Evolutionary conservation across 1,140 invertebrate species (phyloP).

Genomic region (Lysiphlebus fabarum): DNA sequence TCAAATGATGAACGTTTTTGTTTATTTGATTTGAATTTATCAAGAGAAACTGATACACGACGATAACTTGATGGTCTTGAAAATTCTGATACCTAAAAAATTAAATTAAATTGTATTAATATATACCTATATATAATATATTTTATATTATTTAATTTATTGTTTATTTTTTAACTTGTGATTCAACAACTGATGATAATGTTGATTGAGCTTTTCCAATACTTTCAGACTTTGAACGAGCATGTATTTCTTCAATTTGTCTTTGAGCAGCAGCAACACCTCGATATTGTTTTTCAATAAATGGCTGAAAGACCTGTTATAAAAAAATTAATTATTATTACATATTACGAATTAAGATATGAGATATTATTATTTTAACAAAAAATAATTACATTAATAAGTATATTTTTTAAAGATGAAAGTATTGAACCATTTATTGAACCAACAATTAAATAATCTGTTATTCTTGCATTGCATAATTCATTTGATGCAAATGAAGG

Average conservation of each 20-base stretch:
- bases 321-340: slow-evolving; percentile 29
- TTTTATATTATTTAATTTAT: too few relatives aligned
- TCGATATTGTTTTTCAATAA: slow-evolving; percentile 54
- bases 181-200: slow-evolving; percentile 23
- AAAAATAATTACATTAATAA: slow-evolving; percentile 37
- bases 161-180: slow-evolving; percentile 22
- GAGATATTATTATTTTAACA: not conserved
- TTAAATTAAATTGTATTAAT: too few relatives aligned
- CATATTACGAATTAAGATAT: slow-evolving; percentile 10
- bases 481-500: slow-evolving; percentile 55
- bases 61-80: slow-evolving; percentile 59
- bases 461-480: slow-evolving; percentile 60
- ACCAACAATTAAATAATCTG: slow-evolving; percentile 63
- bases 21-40: slow-evolving; percentile 18
- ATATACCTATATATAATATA: too few relatives aligned
- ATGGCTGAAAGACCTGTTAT: slow-evolving; percentile 54
- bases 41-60: slow-evolving; percentile 51
- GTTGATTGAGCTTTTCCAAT: slow-evolving; percentile 27
- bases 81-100: slow-evolving; percentile 42
- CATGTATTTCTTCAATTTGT: slow-evolving; percentile 20
- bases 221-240: slow-evolving; percentile 15
- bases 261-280: slow-evolving; percentile 27
- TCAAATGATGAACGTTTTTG: slow-evolving; percentile 23
- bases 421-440: slow-evolving; percentile 60
- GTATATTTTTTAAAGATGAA: slow-evolving; percentile 52